phyloP scores from a whole-genome alignment of 2,888 invertebrate genomes.

The Lysandra coridon region DNA sequence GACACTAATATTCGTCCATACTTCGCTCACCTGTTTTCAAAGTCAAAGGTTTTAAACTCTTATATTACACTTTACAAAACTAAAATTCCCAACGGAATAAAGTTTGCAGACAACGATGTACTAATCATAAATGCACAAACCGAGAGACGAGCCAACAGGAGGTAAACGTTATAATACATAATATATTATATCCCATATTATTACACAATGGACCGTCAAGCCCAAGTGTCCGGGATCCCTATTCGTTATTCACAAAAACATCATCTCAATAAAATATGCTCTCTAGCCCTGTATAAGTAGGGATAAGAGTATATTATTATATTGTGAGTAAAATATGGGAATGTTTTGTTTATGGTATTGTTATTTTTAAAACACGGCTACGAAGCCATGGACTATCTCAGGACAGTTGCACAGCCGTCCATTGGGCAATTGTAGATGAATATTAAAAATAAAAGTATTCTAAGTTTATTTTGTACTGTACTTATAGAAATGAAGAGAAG shows the following conservation, averaged over 20 bases:
- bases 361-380: background rate
- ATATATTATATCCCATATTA: background rate
- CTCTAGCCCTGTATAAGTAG: background rate
- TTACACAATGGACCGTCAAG: background rate
- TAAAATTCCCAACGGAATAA: background rate
- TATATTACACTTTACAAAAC: background rate
- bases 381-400: background rate
- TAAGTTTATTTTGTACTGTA: no score
- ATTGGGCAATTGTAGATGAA: no score
- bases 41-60: background rate
- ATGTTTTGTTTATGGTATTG: background rate
- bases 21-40: background rate
- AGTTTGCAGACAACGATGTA: background rate
- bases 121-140: constrained; percentile 10
- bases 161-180: background rate
- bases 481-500: no score
- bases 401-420: background rate
- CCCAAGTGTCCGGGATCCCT: background rate
- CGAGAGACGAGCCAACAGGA: background rate
- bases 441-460: no score
- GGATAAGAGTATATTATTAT: background rate
- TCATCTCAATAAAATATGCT: background rate
- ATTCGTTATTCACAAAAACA: constrained; percentile 16
- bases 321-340: background rate
- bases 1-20: no score